phyloP scores from a whole-genome alignment of 2,797 vertebrate species.

The Scyliorhinus canicula region DNA sequence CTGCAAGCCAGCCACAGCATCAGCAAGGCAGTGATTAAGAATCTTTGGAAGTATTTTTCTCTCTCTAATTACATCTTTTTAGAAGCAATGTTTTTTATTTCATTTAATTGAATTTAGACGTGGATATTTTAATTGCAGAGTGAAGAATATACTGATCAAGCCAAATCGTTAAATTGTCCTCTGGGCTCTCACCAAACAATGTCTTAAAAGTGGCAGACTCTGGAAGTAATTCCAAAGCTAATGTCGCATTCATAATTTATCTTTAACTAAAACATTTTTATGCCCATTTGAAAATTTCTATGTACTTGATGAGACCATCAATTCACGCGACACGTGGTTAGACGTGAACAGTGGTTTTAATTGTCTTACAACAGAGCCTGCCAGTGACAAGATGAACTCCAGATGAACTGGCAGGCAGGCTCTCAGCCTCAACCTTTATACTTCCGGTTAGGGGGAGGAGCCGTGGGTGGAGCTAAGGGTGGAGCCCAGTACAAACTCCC shows the following conservation, averaged over 20 bases:
- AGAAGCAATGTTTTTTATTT: not conserved
- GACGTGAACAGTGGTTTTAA: no score
- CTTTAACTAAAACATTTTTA: not conserved
- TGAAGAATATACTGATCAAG: not conserved
- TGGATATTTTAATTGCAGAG: not conserved
- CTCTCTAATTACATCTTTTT: not conserved
- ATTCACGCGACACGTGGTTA: no score
- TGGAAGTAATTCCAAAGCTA: not conserved
- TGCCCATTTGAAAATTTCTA: not conserved
- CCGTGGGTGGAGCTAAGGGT: no score
- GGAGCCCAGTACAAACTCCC: no score
- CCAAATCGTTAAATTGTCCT: not conserved
- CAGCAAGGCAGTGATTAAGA: not conserved
- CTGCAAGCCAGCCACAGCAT: not conserved
- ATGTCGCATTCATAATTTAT: not conserved
- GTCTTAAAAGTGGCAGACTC: not conserved
- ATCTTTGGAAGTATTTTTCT: not conserved
- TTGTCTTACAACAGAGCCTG: no score
- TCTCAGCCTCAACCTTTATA: no score
- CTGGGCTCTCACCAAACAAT: not conserved
- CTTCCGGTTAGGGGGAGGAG: no score
- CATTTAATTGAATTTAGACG: not conserved
- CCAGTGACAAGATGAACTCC: no score
- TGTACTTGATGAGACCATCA: no score
- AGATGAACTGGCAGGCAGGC: no score